Conservation (phyloP, 2,113 vertebrate species). For the Geococcyx californianus region DNA sequence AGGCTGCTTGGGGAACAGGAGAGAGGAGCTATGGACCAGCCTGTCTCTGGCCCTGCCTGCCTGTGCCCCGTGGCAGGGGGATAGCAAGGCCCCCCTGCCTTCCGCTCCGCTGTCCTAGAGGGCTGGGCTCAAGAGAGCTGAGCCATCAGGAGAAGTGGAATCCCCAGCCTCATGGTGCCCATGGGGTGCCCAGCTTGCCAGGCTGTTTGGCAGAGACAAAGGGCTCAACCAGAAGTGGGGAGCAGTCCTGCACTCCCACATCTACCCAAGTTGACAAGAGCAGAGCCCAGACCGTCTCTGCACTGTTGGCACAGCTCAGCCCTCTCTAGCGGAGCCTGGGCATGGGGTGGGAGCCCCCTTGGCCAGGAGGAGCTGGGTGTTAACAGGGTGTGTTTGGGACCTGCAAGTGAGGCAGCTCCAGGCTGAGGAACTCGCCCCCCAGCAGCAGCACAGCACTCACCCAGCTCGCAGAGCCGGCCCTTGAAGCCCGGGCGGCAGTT, state of each 20-base stretch:
- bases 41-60: background rate
- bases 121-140: background rate
- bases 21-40: constrained; percentile 38
- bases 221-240: background rate
- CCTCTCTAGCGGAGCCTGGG: background rate
- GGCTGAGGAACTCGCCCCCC: background rate
- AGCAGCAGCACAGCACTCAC: constrained; percentile 72
- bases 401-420: background rate
- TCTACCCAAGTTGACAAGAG: background rate
- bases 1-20: constrained; percentile 76
- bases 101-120: background rate
- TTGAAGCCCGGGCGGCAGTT: constrained; percentile 86
- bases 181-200: background rate
- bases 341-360: background rate
- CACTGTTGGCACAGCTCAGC: background rate
- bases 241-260: background rate
- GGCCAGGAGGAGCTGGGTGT: background rate
- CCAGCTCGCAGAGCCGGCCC: constrained; percentile 88
- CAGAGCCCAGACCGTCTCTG: background rate
- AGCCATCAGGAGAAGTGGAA: background rate
- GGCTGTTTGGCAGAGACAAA: background rate
- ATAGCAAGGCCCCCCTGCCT: background rate
- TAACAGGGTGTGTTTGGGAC: background rate
- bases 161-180: background rate
- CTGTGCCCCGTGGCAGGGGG: background rate